Base-by-base conservation (phyloP, 1,140 invertebrate genomes). In the Musca domestica region DNA sequence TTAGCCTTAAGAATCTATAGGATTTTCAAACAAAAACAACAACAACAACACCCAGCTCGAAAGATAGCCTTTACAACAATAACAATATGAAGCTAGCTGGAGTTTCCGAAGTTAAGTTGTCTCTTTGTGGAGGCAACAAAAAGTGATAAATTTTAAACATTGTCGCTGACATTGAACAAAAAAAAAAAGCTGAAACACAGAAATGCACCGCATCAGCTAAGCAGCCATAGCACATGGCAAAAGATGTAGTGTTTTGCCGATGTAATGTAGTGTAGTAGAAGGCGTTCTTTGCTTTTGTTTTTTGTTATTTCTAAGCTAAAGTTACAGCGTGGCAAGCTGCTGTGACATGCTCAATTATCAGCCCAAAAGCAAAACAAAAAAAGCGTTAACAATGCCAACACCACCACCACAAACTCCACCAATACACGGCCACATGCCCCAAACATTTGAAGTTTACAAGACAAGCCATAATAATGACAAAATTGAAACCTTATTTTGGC, bases 121-220 rank as follows among this genome's bases (percentile, higher is more conserved):
- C 27, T 61, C 17, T 27, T 58, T 61, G 56, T 20, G 17, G 2
- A n/a, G 2, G 48, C 17, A 4, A 61, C 25, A 61, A 61, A 61
- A 61, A 61, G 56, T 61, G 56, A 61, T 61, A 61, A 61, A 61
- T 61, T 61, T 61, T 61, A 34, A 41, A 61, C 56, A 61, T 61
- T 61, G 56, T 34, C 56, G 30, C 56, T 61, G 56, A 61, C 56
- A 61, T 61, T 61, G 56, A 61, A 61, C 56, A 61, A 27, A 27
- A 34, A 17, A 9, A 0, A 30, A 15, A 19, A 30, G 34, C n/a
- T n/a, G n/a, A n/a, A n/a, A n/a, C n/a, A n/a, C n/a, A n/a, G n/a
- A n/a, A 15, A 5, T 25, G 52, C 52, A n/a, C n/a, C 23, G 34
- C 51, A n/a, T n/a, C n/a, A n/a, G n/a, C 14, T n/a, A n/a, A 56